Conservation (phyloP, 2,797 vertebrate species). For the Squalus acanthias region DNA sequence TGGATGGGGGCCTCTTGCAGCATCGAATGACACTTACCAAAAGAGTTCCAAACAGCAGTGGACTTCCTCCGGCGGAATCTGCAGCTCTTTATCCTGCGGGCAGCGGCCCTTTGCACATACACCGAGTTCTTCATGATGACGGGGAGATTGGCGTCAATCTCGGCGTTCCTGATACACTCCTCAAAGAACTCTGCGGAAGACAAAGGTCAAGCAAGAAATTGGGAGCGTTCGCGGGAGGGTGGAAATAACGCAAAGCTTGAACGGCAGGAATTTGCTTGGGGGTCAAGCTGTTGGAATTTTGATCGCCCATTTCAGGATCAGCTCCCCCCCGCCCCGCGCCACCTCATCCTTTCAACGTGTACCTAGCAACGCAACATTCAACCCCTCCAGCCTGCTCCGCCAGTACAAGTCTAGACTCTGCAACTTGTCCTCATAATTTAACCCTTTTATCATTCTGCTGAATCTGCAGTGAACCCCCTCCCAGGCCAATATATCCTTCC, state of each 20-base stretch:
- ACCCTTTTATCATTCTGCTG: neutral
- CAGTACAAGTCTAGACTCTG: neutral
- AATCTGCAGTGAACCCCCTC: neutral
- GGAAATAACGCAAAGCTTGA: too few species aligned
- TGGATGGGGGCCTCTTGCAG: neutral
- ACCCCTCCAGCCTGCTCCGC: neutral
- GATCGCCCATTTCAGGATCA: neutral
- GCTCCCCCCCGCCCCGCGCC: neutral
- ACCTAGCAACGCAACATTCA: neutral
- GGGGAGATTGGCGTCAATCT: conserved; percentile 91
- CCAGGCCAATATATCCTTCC: neutral
- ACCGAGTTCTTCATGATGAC: conserved; percentile 96
- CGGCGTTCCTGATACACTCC: conserved; percentile 88
- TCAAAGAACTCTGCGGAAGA: conserved; percentile 80
- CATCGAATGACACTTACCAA: neutral
- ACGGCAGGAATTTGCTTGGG: neutral
- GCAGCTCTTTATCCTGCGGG: conserved; percentile 92
- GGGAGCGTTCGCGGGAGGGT: neutral
- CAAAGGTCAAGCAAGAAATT: neutral
- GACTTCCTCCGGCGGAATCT: conserved; percentile 77
- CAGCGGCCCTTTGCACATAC: conserved; percentile 88
- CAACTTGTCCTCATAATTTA: neutral
- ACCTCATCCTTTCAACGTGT: neutral
- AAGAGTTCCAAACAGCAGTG: conserved; percentile 63
- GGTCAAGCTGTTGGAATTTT: neutral